Evolutionary conservation across 2,797 vertebrate genomes (phyloP), one percentile per base, ranked within the genome.

Genomic region (Coregonus suidteri): DNA sequence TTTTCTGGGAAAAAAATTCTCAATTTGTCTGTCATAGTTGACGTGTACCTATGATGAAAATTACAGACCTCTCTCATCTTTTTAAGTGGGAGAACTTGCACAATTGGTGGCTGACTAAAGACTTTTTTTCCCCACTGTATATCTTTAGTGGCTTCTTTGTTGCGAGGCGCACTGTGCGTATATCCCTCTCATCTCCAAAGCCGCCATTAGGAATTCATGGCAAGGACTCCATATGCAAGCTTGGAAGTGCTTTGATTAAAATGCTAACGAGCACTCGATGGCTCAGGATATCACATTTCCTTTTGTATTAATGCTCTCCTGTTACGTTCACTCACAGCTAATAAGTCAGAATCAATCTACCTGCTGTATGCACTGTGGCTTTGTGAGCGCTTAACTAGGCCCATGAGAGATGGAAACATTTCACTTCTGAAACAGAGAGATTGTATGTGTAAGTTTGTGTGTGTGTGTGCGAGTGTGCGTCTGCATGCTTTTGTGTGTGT

Each of bases 291-390:
- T 93, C 91, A 91, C 90, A 93, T 93, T 91, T 94, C 91, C 91
- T 92, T 93, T 94, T 92, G 91, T 94, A 91, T 94, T 94, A 93
- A 94, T 93, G 91, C 91, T 89, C 90, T 93, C 75, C 90, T 92
- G 87, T 93, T 93, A 92, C 88, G 84, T 92, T 93, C 93, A 91
- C 92, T 93, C 91, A 93, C 90, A 89, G 91, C 91, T 93, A 93
- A 93, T 94, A 92, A 91, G 91, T 93, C 91, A 89, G 89, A 93
- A 93, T 94, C 90, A 94, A 93, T 93, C 92, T 91, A 91, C 90
- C 91, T 93, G 91, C 90, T 89, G 89, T 90, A 91, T 47, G 9
- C 41, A 47, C 79, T 74, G 84, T 91, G 90, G 90, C 90, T 91
- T 74, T 91, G 87, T 90, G 91, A 90, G 90, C 91, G 91, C 92